Percentiles rank a stretch among this genome's conserved stretches.
phyloP scores from a whole-genome alignment of 2,888 invertebrate genomes.

The Drosophila diplacantha region DNA sequence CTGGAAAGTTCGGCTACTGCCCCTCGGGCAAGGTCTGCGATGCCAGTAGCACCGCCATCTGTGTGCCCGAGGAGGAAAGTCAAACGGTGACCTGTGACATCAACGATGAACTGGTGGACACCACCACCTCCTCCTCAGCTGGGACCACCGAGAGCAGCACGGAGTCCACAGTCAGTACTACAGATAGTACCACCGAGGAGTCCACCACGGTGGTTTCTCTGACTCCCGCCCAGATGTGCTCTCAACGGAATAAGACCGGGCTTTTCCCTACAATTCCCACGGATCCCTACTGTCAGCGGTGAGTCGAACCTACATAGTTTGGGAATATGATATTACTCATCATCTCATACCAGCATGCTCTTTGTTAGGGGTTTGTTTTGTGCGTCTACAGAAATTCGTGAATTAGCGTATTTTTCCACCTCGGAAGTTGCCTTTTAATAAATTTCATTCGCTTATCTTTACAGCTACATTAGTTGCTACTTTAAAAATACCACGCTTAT shows the following conservation, averaged over 20 bases:
- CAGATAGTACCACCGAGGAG: constrained; percentile 4
- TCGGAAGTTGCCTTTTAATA: background rate
- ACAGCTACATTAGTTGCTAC: constrained; percentile 70
- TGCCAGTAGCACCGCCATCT: constrained; percentile 62
- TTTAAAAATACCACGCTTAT: constrained; percentile 45
- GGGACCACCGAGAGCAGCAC: constrained; percentile 7
- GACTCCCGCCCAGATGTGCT: constrained; percentile 63
- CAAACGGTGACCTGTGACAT: constrained; percentile 67
- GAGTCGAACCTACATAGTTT: background rate
- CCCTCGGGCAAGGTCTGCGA: constrained; percentile 68
- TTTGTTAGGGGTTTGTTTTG: background rate
- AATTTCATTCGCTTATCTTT: constrained; percentile 31
- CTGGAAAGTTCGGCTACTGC: constrained; percentile 65
- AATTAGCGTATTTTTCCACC: constrained; percentile 5
- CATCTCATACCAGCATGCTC: background rate
- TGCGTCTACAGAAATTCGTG: constrained; percentile 5
- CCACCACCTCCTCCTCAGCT: constrained; percentile 13
- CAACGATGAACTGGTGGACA: constrained; percentile 43
- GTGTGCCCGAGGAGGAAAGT: constrained; percentile 45
- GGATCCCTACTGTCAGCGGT: constrained; percentile 70
- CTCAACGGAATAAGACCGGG: constrained; percentile 46
- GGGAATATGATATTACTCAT: background rate
- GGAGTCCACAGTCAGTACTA: background rate
- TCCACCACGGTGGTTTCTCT: constrained; percentile 12
- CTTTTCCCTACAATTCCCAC: constrained; percentile 65